Percentiles rank a stretch among this genome's conserved stretches.
These are phyloP conservation scores for Synanthedon myopaeformis DNA, from an alignment of 2,888 invertebrate genomes.

Conservation along the genomic window DNA sequence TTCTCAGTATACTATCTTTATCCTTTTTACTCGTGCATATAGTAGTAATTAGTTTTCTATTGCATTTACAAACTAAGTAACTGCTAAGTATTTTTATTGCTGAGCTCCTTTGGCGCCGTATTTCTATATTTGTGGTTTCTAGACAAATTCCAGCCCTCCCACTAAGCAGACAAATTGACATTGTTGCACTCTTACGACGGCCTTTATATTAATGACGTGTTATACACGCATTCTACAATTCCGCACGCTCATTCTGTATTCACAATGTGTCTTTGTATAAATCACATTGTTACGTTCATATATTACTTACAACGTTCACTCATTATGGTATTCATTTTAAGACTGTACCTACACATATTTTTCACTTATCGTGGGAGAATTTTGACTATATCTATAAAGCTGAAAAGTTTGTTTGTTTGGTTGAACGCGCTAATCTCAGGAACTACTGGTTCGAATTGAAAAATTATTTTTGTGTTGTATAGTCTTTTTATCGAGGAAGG, in stretches of 20 bases:
- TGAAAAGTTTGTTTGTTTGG: too few relatives aligned
- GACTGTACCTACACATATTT: not conserved
- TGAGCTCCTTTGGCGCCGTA: too few relatives aligned
- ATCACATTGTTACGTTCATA: not conserved
- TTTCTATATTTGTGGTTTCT: not conserved
- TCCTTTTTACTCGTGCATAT: too few relatives aligned
- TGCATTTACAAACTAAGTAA: too few relatives aligned
- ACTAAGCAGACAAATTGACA: not conserved
- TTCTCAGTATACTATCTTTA: too few relatives aligned
- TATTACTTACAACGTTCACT: not conserved
- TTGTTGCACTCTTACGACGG: not conserved
- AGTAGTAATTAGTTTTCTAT: too few relatives aligned
- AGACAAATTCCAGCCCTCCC: not conserved
- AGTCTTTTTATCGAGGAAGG: too few relatives aligned
- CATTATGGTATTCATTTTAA: not conserved
- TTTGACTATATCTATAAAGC: not conserved
- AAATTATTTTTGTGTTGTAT: too few relatives aligned
- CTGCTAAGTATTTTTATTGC: too few relatives aligned
- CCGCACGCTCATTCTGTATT: not conserved
- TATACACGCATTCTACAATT: not conserved
- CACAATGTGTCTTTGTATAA: not conserved
- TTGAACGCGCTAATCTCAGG: too few relatives aligned
- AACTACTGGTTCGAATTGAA: too few relatives aligned
- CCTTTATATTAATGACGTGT: not conserved
- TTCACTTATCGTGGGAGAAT: not conserved